Percentiles rank a stretch among this genome's conserved stretches.
Conservation (phyloP, 2,797 vertebrate species). For the Gymnoscopelus braueri region DNA sequence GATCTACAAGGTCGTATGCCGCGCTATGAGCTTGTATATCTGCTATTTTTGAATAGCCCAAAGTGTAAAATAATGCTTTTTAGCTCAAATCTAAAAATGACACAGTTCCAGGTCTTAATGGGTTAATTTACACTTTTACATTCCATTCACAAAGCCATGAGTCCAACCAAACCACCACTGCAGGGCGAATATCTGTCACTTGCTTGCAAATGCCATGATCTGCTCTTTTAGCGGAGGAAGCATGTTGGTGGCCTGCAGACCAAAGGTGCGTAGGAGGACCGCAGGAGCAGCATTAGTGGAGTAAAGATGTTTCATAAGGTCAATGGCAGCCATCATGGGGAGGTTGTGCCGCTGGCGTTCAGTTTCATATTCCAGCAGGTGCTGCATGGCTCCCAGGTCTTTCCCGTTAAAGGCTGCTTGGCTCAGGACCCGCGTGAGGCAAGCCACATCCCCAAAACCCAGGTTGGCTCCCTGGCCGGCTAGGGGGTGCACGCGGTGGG, state of each 20-base stretch:
- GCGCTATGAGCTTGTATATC: too few relatives aligned
- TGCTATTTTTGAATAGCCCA: too few relatives aligned
- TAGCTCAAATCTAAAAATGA: too few relatives aligned
- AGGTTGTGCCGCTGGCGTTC: slow-evolving; percentile 93
- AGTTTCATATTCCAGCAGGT: slow-evolving; percentile 91
- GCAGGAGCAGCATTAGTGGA: slow-evolving; percentile 86
- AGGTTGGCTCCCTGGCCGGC: slow-evolving; percentile 98
- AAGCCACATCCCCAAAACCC: slow-evolving; percentile 94
- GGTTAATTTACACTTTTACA: slow-evolving; percentile 71
- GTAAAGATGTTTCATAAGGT: slow-evolving; percentile 93
- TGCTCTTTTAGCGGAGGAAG: slow-evolving; percentile 91
- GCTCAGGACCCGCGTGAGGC: slow-evolving; percentile 89
- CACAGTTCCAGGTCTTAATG: too few relatives aligned
- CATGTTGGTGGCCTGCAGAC: slow-evolving; percentile 93
- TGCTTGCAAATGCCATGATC: slow-evolving; percentile 94
- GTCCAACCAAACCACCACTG: slow-evolving; percentile 12
- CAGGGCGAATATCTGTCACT: slow-evolving; percentile 74
- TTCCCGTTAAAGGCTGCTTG: slow-evolving; percentile 92
- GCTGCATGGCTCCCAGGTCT: slow-evolving; percentile 92
- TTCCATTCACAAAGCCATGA: slow-evolving; percentile 54
- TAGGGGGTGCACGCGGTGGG: slow-evolving; percentile 96
- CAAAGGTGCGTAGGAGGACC: slow-evolving; percentile 92
- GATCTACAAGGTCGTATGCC: too few relatives aligned
- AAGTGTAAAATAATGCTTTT: too few relatives aligned
- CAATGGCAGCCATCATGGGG: slow-evolving; percentile 90